Base-by-base conservation (phyloP, 2,888 invertebrate species). In the Acleris literana region DNA sequence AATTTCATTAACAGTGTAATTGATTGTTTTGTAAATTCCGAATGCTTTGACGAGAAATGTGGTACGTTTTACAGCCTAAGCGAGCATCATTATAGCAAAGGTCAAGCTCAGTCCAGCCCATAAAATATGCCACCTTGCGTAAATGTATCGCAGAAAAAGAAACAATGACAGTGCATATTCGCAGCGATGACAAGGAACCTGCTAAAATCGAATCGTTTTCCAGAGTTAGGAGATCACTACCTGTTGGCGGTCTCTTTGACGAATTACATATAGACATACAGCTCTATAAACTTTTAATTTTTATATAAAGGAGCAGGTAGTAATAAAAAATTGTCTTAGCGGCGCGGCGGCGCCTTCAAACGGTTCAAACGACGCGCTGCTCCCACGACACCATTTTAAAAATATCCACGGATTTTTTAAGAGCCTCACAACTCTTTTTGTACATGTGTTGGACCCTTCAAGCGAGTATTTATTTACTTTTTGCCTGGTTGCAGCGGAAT, bases 371-470 rank as follows among this genome's bases (percentile, higher is more conserved):
- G 56, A 66, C 76, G 75, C 76, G 72, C 69, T 74, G 82, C 87
- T 90, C 90, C 89, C 91, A 92, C 90, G 89, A 87, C 86, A 85
- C 75, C 82, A 80, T 83, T 88, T 87, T 82, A 81, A 82, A 88
- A 86, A 88, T 85, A 86, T 86, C 81, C 81, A 83, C 79, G 78
- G 76, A 72, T 81, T 85, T 88, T 86, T 85, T 82, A 76, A 83
- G 81, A 80, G 78, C 74, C 71, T 67, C 64, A 69, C 68, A 69
- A 69, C 71, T 66, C 51, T 65, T 71, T 72, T 72, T 72, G 72
- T 68, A 64, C 61, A 56, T 56, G 57, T 62, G 53, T 68, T 61
- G 61, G 58, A 62, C 60, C 65, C 65, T 58, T 62, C 61, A 64
- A 57, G 61, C 60, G 65, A 60, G 59, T 56, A 61, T 69, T 68